These are phyloP conservation scores for Cydia strobilella DNA, from an alignment of 1,140 invertebrate species.

Conservation along the genomic window DNA sequence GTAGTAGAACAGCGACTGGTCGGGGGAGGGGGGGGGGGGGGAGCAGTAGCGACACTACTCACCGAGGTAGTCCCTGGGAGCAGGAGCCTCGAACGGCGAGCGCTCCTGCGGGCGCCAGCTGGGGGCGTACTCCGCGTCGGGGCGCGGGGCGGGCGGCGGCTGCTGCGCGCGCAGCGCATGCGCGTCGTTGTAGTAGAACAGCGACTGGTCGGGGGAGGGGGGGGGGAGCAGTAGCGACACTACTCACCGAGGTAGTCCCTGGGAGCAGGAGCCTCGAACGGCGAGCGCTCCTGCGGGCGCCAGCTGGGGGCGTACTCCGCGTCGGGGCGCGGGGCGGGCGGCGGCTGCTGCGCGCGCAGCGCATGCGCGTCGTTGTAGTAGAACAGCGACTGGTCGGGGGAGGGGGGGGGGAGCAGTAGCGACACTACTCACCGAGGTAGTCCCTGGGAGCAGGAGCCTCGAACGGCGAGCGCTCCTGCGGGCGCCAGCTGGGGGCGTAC, in stretches of 20 bases:
- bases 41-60: neutral
- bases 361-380: neutral
- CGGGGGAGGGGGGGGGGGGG: too few relatives aligned
- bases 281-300: conserved; percentile 85
- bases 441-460: too few relatives aligned
- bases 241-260: conserved; percentile 34
- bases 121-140: too few relatives aligned
- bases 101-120: conserved; percentile 87
- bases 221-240: too few relatives aligned
- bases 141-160: conserved; percentile 30
- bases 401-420: too few relatives aligned
- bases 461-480: too few relatives aligned
- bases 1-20: too few relatives aligned
- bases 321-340: conserved; percentile 29
- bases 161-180: conserved; percentile 13
- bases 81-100: conserved; percentile 36
- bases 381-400: too few relatives aligned
- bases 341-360: conserved; percentile 8
- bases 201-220: too few relatives aligned
- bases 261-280: conserved; percentile 35
- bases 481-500: too few relatives aligned
- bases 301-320: conserved; percentile 79
- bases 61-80: conserved; percentile 38
- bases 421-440: too few relatives aligned
- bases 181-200: too few relatives aligned